Percentiles rank a stretch among this genome's conserved stretches.
Conservation (phyloP, 2,113 vertebrate species). For the Lutjanus erythropterus region DNA sequence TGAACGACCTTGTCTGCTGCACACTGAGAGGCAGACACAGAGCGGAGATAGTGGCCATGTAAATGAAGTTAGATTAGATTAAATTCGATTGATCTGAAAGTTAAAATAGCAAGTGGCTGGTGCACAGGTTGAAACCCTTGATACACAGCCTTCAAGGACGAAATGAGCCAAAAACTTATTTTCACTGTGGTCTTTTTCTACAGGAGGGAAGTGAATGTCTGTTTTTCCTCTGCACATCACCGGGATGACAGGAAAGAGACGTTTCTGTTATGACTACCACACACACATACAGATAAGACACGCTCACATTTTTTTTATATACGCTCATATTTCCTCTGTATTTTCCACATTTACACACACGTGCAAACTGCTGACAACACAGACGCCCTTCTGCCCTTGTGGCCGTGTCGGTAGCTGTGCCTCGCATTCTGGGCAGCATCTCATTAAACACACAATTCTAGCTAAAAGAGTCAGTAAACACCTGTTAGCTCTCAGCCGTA, state of each 20-base stretch:
- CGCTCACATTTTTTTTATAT: not conserved
- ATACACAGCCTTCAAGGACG: constrained; percentile 48
- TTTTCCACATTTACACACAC: not conserved
- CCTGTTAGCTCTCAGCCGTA: not conserved
- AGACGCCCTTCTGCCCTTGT: constrained; percentile 1
- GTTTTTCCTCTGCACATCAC: constrained; percentile 1
- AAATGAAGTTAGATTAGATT: constrained; percentile 62
- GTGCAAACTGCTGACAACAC: constrained; percentile 9
- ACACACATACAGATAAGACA: constrained; percentile 18
- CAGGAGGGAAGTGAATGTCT: not conserved
- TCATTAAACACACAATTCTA: constrained; percentile 8
- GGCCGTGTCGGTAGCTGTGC: not conserved
- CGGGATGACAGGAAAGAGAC: constrained; percentile 23
- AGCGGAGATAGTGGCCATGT: constrained; percentile 56
- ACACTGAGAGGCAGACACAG: constrained; percentile 19
- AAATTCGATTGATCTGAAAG: constrained; percentile 50
- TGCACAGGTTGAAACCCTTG: constrained; percentile 20
- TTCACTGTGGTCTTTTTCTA: not conserved
- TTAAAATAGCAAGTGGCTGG: constrained; percentile 25
- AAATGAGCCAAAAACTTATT: constrained; percentile 8
- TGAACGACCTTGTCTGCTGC: constrained; percentile 29
- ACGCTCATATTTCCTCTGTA: not conserved
- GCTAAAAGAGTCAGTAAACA: constrained; percentile 12
- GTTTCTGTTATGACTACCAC: constrained; percentile 37
- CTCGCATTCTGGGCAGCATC: constrained; percentile 9